These are phyloP conservation scores for Phoenicopterus ruber DNA, from an alignment of 2,113 vertebrate species.

Conservation along the genomic window DNA sequence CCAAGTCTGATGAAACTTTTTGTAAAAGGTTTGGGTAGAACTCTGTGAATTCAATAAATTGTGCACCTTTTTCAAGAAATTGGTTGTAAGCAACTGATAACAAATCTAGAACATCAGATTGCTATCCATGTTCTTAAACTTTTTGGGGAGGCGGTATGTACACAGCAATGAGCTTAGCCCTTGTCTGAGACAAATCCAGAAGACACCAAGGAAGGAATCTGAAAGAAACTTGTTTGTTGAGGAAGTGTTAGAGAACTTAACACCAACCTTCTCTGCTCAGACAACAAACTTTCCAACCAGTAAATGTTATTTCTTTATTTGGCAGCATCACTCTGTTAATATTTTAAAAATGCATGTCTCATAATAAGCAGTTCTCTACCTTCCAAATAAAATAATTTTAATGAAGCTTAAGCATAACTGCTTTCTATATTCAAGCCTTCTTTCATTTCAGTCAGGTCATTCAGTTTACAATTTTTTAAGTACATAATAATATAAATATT, in stretches of 20 bases:
- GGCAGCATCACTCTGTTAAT: not conserved
- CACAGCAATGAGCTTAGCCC: not conserved
- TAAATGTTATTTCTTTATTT: not conserved
- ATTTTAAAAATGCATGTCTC: not conserved
- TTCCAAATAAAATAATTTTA: not conserved
- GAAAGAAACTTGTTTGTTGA: not conserved
- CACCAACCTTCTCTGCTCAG: not conserved
- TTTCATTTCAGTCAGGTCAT: not conserved
- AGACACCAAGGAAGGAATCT: not conserved
- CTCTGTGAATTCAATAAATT: not conserved
- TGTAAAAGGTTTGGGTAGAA: not conserved
- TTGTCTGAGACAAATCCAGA: not conserved
- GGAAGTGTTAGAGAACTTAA: not conserved
- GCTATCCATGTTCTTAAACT: not conserved
- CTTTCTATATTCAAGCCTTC: not conserved
- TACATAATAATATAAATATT: not conserved
- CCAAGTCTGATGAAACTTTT: not conserved
- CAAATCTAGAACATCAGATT: not conserved
- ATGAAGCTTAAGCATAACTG: not conserved
- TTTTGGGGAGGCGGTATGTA: not conserved
- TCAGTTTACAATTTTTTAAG: not conserved
- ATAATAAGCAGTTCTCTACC: not conserved
- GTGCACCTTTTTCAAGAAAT: not conserved
- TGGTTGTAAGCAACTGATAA: not conserved
- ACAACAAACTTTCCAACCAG: not conserved